phyloP scores from a whole-genome alignment of 2,113 vertebrate species.

The Oreochromis niloticus region DNA sequence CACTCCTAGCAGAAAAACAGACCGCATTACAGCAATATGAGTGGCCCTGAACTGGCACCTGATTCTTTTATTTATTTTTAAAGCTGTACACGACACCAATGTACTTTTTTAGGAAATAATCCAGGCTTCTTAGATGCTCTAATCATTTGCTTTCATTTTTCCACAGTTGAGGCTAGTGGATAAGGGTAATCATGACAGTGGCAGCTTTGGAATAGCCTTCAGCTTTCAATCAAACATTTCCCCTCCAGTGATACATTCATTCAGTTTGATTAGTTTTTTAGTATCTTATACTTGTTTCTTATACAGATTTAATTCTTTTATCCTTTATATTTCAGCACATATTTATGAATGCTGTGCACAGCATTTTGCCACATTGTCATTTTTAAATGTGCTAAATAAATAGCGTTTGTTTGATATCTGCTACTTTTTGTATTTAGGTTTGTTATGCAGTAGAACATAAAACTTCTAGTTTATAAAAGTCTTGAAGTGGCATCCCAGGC shows the following conservation, averaged over 20 bases:
- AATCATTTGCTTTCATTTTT: background rate
- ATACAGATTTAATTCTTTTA: background rate
- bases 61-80: background rate
- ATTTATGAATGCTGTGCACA: background rate
- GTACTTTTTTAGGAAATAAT: background rate
- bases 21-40: background rate
- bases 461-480: background rate
- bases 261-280: background rate
- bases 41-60: background rate
- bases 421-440: background rate
- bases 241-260: background rate
- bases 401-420: rapidly evolving
- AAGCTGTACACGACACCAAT: background rate
- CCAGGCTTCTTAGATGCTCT: background rate
- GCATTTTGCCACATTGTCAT: background rate
- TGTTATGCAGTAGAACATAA: background rate
- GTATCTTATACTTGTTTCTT: background rate
- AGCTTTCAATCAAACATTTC: background rate
- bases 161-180: background rate
- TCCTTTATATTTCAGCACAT: background rate
- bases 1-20: background rate
- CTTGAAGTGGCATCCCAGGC: background rate
- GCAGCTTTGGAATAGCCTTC: background rate
- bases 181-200: background rate
- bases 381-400: background rate